Percentiles rank a stretch among this genome's conserved stretches.
Conservation (phyloP, 35 echinoderm and acorn worm species). For the Heliocidaris erythrogramma region DNA sequence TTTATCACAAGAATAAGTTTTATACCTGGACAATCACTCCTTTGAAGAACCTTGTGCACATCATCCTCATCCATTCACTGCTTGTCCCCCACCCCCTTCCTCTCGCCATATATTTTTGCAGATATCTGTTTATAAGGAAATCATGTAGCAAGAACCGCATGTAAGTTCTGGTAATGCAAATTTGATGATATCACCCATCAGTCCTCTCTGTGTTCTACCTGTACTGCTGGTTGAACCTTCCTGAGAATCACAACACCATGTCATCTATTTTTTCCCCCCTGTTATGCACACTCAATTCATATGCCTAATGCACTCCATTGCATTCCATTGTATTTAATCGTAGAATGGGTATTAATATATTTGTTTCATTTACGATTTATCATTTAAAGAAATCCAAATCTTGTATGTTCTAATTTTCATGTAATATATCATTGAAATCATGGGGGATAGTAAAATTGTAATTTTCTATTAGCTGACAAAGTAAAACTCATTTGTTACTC, state of each 20-base stretch:
- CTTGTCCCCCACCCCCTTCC: neutral
- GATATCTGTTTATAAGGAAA: neutral
- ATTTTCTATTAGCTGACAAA: too few species aligned
- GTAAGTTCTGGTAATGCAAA: neutral
- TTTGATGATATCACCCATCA: neutral
- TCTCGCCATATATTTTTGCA: neutral
- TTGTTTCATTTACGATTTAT: neutral
- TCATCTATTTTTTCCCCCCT: neutral
- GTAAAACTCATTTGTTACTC: too few species aligned
- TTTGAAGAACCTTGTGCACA: neutral
- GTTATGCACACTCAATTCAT: neutral
- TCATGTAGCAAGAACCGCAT: neutral
- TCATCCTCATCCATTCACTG: neutral
- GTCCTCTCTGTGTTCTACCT: neutral
- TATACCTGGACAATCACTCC: neutral
- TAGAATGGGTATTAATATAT: neutral
- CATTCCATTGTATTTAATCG: neutral
- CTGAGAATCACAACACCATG: neutral
- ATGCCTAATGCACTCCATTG: neutral
- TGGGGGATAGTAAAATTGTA: neutral
- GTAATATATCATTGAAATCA: neutral
- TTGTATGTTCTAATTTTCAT: neutral
- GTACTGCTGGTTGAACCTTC: neutral
- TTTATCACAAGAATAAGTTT: neutral
- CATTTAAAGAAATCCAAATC: neutral